Evolutionary conservation across 2,888 invertebrate species (phyloP).

Genomic region (Caenorhabditis auriculariae): DNA sequence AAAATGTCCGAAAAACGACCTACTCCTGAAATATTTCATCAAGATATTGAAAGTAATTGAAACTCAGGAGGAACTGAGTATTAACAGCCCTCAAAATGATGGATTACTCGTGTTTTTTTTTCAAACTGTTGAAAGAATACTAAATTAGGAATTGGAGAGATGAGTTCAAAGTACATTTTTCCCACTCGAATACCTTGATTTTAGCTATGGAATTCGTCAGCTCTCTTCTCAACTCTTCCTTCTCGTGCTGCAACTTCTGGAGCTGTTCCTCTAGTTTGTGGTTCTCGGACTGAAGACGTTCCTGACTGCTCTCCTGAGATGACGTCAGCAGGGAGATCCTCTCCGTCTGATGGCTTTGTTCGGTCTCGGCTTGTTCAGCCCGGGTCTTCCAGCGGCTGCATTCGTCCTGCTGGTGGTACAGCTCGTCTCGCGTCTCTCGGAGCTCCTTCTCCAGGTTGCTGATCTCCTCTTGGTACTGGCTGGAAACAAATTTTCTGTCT

Average conservation of each 20-base stretch:
- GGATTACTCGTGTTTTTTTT: background rate
- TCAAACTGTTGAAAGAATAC: no score
- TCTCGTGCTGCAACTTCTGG: conserved; percentile 6
- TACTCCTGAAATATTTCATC: no score
- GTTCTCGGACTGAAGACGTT: conserved; percentile 12
- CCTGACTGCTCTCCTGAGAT: background rate
- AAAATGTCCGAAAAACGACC: no score
- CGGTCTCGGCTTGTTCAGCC: conserved; percentile 13
- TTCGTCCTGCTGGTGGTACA: conserved; percentile 29
- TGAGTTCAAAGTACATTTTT: no score
- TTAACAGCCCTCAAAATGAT: background rate
- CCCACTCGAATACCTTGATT: background rate
- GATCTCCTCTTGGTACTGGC: conserved; percentile 19
- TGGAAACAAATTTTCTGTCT: background rate
- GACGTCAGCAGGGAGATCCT: background rate
- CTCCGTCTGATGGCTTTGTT: background rate
- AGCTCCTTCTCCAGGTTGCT: conserved; percentile 19
- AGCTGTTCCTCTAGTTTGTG: conserved; percentile 8
- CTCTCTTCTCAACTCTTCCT: background rate
- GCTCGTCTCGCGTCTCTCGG: conserved; percentile 21
- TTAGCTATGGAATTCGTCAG: background rate
- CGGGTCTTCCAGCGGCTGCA: conserved; percentile 18
- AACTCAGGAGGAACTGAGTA: background rate
- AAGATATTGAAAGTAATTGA: background rate
- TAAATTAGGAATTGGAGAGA: background rate